Percentiles rank a stretch among this genome's conserved stretches.
phyloP scores from a whole-genome alignment of 2,888 invertebrate species.

The Nomada ruficornis region DNA sequence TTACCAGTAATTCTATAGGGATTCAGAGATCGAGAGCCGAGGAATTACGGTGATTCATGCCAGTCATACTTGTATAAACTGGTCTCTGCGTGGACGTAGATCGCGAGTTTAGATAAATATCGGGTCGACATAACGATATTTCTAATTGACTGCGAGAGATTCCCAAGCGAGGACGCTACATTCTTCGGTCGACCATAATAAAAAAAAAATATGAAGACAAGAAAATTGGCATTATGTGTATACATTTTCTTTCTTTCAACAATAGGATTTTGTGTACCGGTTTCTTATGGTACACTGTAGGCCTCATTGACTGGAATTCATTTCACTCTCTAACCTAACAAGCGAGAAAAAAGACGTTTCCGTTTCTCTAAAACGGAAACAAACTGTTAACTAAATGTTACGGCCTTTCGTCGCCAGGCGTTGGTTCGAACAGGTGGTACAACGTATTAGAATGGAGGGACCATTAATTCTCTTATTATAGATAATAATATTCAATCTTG shows the following conservation, averaged over 20 bases:
- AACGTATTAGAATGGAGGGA: neutral
- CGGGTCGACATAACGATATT: neutral
- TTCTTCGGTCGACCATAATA: neutral
- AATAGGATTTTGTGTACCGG: neutral
- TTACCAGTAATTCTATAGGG: neutral
- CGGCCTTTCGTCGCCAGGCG: neutral
- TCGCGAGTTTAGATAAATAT: neutral
- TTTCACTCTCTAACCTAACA: slow-evolving; percentile 50
- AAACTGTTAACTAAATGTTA: slow-evolving; percentile 6
- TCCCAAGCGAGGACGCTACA: neutral
- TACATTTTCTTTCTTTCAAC: no score
- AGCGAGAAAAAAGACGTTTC: slow-evolving; percentile 48
- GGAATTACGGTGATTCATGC: slow-evolving; percentile 9
- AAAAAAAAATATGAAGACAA: neutral
- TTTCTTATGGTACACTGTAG: neutral
- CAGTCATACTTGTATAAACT: neutral
- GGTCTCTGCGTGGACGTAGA: neutral
- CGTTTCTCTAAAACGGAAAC: slow-evolving; percentile 49
- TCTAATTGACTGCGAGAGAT: neutral
- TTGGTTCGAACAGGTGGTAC: neutral
- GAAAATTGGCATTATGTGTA: no score
- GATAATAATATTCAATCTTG: no score
- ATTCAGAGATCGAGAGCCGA: slow-evolving; percentile 3
- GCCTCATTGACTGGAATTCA: slow-evolving; percentile 37
- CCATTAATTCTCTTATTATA: neutral